Evolutionary conservation across 2,797 vertebrate species (phyloP), one percentile per base, ranked within the genome.

Genomic region (Arctocebus calabarensis): DNA sequence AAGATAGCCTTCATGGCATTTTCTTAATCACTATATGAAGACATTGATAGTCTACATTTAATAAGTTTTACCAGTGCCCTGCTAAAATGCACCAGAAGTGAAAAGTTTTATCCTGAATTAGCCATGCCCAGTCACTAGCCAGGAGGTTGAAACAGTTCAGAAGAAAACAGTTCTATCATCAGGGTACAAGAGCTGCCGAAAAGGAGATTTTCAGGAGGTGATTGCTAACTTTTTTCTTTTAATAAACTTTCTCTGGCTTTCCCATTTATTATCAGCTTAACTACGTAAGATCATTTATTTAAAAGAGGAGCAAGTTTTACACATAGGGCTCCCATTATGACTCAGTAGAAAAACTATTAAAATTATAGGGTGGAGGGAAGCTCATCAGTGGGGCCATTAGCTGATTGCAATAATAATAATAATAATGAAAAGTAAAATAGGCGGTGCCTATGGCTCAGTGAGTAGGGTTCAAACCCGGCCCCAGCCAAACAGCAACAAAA

Each of bases 191-290:
- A 79, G 40, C 7, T 71, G 37, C 48, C 61, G n/a, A 74, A 48
- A 32, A 64, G 52, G 40, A 81, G 34, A 84, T 27, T 71, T 12
- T 32, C 77, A 95, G 61, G 75, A 74, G 13, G 32, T 17, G 45
- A 45, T 4, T 71, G 83, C 34, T 91, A 61, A 64, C 75, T 86
- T 91, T 70, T 89, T 86, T 77, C 89, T 70, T 89, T 86, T 71
- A 83, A 82, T 88, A 88, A 83, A 82, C 7, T 57, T 83, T 92
- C 64, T 90, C 52, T 84, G 62, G 20, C 43, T 92, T 84, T 92
- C 75, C 34, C 23, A 84, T 62, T 62, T 79, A 84, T 78, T 90
- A 66, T 79, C 37, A 75, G 55, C 62, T 7, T 81, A 91, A 91
- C 23, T 79, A 20, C 64, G 83, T 52, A 86, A 90, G 77, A 62